Percentiles rank a stretch among this genome's conserved stretches.
phyloP scores from a whole-genome alignment of 2,888 invertebrate species.

The Rhopalosiphum nymphaeae region DNA sequence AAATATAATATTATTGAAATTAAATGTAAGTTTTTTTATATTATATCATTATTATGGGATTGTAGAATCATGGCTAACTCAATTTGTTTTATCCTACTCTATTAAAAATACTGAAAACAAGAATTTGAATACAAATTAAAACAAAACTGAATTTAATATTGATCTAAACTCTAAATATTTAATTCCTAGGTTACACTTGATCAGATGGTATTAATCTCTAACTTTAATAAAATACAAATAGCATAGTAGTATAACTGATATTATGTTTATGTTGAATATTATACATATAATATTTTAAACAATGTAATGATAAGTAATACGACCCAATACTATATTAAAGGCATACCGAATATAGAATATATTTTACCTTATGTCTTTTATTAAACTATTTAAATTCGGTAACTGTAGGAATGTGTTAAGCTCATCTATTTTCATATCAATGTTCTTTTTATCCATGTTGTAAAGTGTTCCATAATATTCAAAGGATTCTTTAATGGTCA shows the following conservation, averaged over 20 bases:
- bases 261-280: neutral
- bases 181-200: neutral
- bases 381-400: conserved; percentile 31
- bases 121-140: neutral
- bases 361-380: conserved; percentile 47
- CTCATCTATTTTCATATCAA: conserved; percentile 1
- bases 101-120: neutral
- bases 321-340: neutral
- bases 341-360: neutral
- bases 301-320: neutral
- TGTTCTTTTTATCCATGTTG: conserved; percentile 77
- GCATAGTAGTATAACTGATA: neutral
- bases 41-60: neutral
- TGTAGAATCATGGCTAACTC: neutral
- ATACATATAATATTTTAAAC: neutral
- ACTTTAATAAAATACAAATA: neutral
- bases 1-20: too few species aligned
- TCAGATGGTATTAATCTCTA: neutral
- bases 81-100: neutral
- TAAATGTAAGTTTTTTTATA: neutral
- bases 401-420: conserved; percentile 36
- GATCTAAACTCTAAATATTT: neutral
- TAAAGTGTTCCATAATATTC: conserved; percentile 86
- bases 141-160: neutral
- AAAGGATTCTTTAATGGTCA: conserved; percentile 83